Evolutionary conservation across 2,113 vertebrate genomes (phyloP).

Genomic region (Corvus moneduloides): DNA sequence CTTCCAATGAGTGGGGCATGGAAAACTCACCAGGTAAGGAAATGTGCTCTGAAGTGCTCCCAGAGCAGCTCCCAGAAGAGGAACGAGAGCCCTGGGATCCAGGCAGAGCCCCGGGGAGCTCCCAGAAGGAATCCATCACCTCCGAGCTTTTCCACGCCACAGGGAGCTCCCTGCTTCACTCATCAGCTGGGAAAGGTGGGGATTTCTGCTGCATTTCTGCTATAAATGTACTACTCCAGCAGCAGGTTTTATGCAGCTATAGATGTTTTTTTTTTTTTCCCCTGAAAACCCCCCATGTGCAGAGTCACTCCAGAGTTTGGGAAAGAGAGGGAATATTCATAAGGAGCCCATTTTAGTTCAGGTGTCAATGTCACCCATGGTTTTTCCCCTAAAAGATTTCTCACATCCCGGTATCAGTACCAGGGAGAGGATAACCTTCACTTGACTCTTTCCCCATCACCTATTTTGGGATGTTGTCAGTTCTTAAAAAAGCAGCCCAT

Average conservation of each 20-base stretch:
- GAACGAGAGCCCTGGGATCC: neutral
- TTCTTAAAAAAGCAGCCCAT: neutral
- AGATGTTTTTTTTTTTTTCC: too few relatives aligned
- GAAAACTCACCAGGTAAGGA: neutral
- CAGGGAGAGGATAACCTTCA: slow-evolving; percentile 30
- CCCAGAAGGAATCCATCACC: neutral
- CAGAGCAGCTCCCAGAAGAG: neutral
- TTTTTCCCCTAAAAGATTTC: neutral
- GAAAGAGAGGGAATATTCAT: neutral
- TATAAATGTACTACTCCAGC: neutral
- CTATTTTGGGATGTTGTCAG: slow-evolving; percentile 13
- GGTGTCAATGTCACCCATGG: neutral
- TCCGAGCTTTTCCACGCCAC: neutral
- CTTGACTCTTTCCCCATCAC: neutral
- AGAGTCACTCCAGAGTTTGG: neutral
- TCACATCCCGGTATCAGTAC: neutral
- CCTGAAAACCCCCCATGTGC: rapidly evolving
- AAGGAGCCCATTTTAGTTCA: neutral
- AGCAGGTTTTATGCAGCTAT: neutral
- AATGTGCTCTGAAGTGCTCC: neutral
- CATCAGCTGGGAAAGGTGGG: neutral
- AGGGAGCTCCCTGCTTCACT: neutral
- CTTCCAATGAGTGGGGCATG: neutral
- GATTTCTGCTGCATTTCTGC: neutral
- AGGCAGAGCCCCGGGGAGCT: neutral